Evolutionary conservation across 2,888 invertebrate species (phyloP).

Genomic region (Caenorhabditis sp.): DNA sequence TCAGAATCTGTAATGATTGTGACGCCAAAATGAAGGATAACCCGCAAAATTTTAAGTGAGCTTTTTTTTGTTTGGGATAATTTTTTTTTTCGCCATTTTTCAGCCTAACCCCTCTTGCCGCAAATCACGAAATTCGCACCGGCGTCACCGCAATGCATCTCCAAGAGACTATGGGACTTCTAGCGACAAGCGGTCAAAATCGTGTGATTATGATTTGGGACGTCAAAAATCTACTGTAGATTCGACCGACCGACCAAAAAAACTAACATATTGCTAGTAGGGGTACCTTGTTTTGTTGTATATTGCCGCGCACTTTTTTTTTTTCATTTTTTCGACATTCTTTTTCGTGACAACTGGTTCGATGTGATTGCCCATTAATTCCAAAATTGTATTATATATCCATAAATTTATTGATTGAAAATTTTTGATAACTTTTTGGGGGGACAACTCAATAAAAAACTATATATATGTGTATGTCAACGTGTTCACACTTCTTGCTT

Average conservation of each 20-base stretch:
- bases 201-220: constrained; percentile 82
- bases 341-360: too few species aligned
- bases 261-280: not conserved
- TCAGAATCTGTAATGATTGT: constrained; percentile 92
- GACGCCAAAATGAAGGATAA: constrained; percentile 72
- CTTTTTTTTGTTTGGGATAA: constrained; percentile 4
- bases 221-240: constrained; percentile 36
- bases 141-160: constrained; percentile 83
- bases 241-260: too few species aligned
- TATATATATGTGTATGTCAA: too few species aligned
- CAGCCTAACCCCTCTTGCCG: constrained; percentile 89
- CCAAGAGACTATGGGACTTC: constrained; percentile 86
- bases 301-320: too few species aligned
- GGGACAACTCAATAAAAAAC: too few species aligned
- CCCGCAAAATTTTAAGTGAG: constrained; percentile 66
- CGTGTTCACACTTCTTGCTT: too few species aligned
- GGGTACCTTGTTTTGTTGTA: too few species aligned
- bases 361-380: too few species aligned
- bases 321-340: too few species aligned
- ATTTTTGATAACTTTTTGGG: too few species aligned
- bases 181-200: constrained; percentile 93
- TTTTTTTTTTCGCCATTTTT: constrained; percentile 63
- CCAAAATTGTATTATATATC: too few species aligned
- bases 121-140: constrained; percentile 94
- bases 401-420: too few species aligned